A percentile compares a stretch with the other conserved stretches of the same genome.
These are phyloP conservation scores for Zaprionus kolodkinae DNA, from an alignment of 1,140 invertebrate genomes.

Conservation along the genomic window DNA sequence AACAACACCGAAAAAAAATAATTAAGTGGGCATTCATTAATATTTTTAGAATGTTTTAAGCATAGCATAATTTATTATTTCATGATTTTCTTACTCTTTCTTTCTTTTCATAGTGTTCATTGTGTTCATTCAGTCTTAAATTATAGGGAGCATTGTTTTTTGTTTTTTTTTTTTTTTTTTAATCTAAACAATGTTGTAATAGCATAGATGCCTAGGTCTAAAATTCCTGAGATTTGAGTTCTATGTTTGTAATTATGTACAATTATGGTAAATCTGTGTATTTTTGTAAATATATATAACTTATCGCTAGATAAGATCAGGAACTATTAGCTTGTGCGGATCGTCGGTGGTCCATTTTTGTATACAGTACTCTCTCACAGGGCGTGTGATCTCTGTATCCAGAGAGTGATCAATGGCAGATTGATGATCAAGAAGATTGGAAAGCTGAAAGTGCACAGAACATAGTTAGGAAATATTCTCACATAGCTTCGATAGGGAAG, in stretches of 20 bases:
- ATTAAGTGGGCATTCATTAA: conserved; percentile 23
- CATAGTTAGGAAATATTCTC: conserved; percentile 34
- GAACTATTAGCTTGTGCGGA: conserved; percentile 66
- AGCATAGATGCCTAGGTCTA: conserved; percentile 6
- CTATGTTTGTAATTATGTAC: conserved; percentile 40
- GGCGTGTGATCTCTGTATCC: conserved; percentile 32
- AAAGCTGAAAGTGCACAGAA: conserved; percentile 63
- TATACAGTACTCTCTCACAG: conserved; percentile 32
- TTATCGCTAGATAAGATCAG: conserved; percentile 62
- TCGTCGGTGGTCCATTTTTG: conserved; percentile 38
- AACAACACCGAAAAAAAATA: conserved; percentile 10
- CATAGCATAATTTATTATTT: conserved; percentile 65
- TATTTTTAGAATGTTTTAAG: conserved; percentile 57
- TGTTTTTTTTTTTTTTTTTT: conserved; percentile 32
- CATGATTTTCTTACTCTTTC: conserved; percentile 24
- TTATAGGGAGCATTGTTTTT: conserved; percentile 44
- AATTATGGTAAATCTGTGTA: conserved; percentile 30
- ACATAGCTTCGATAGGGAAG: background rate
- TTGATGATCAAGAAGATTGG: conserved; percentile 36
- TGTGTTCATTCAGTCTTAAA: conserved; percentile 70
- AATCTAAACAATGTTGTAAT: conserved; percentile 30
- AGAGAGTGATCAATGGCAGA: conserved; percentile 35
- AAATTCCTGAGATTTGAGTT: conserved; percentile 16
- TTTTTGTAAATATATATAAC: conserved; percentile 7
- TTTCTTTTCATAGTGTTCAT: conserved; percentile 28